phyloP scores from a whole-genome alignment of 2,113 vertebrate genomes.

The Phocoena phocoena region DNA sequence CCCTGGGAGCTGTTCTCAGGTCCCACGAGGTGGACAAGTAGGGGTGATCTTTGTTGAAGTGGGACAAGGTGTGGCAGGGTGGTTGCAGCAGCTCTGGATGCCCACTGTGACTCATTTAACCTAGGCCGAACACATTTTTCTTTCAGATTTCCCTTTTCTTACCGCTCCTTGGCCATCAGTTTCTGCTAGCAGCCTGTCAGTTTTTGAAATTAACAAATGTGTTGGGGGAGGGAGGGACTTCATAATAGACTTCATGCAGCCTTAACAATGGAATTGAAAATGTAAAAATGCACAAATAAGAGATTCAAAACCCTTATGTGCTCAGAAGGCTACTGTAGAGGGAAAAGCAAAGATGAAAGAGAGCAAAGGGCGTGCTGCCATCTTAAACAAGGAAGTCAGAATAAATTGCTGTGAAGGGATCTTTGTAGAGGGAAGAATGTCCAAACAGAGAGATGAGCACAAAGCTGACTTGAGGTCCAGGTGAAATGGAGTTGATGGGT shows the following conservation, averaged over 20 bases:
- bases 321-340: slow-evolving; percentile 33
- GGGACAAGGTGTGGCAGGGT: neutral
- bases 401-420: neutral
- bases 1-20: neutral
- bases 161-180: neutral
- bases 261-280: neutral
- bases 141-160: neutral
- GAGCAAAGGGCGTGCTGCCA: slow-evolving; percentile 53
- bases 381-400: slow-evolving; percentile 58
- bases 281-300: slow-evolving; percentile 17
- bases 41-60: too few species aligned
- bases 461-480: neutral
- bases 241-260: neutral
- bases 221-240: neutral
- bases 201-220: neutral
- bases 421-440: slow-evolving; percentile 18
- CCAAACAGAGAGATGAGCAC: neutral
- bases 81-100: neutral
- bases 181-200: too few species aligned
- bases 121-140: neutral
- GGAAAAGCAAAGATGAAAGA: slow-evolving; percentile 65
- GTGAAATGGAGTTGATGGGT: neutral
- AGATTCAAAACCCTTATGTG: slow-evolving; percentile 19
- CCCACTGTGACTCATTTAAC: neutral
- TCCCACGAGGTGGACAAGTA: neutral